These are phyloP conservation scores for Percina caprodes DNA, from an alignment of 2,113 vertebrate genomes.

Conservation along the genomic window DNA sequence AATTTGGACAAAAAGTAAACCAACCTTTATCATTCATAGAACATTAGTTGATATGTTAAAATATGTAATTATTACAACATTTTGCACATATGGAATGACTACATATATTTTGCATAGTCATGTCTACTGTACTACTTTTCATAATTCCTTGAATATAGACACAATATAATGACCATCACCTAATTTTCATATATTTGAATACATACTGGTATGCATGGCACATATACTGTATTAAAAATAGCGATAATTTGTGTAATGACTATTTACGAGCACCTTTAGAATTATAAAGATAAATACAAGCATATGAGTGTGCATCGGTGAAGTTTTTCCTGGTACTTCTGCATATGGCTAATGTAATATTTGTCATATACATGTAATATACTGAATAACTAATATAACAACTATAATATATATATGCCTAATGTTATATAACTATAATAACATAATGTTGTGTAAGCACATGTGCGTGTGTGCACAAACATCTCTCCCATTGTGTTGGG, in stretches of 20 bases:
- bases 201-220: neutral
- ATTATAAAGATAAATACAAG: neutral
- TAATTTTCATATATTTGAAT: neutral
- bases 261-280: neutral
- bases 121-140: neutral
- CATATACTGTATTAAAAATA: neutral
- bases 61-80: neutral
- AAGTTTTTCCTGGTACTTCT: neutral
- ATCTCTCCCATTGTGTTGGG: slow-evolving; percentile 67
- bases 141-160: neutral
- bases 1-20: neutral
- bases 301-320: neutral
- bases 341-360: neutral
- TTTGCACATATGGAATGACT: neutral
- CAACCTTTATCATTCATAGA: too few relatives aligned
- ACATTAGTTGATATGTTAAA: neutral
- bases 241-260: neutral
- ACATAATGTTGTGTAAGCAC: neutral
- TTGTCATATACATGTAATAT: neutral
- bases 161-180: neutral
- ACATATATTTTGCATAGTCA: neutral
- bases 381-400: neutral
- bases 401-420: too few relatives aligned
- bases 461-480: slow-evolving; percentile 32
- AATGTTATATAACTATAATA: too few relatives aligned